Conservation (phyloP, 2,888 invertebrate species). For the Lypha dubia region DNA sequence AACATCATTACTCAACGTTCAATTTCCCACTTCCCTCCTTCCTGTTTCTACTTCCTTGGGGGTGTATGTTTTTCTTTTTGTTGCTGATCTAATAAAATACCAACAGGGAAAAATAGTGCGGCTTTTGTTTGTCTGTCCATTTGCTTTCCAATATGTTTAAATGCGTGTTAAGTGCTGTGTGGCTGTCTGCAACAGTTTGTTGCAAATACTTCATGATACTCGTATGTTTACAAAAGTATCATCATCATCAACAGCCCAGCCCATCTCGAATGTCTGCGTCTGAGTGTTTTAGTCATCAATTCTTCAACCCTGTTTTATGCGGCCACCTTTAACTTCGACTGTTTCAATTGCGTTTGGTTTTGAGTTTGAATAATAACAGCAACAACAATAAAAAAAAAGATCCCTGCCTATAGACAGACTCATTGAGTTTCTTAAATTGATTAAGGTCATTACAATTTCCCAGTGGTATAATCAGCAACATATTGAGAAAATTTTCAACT, state of each 20-base stretch:
- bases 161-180: conserved; percentile 70
- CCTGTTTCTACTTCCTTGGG: not conserved
- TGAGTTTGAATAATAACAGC: not conserved
- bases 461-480: conserved; percentile 72
- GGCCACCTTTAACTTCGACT: not conserved
- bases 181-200: conserved; percentile 73
- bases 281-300: conserved; percentile 27
- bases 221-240: conserved; percentile 64
- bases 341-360: conserved; percentile 33
- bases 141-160: conserved; percentile 36
- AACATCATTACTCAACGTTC: conserved; percentile 7
- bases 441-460: conserved; percentile 73
- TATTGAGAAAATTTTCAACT: conserved; percentile 66
- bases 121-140: conserved; percentile 6
- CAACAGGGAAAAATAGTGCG: conserved; percentile 4
- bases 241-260: no score
- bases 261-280: conserved; percentile 50
- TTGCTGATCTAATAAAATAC: conserved; percentile 14
- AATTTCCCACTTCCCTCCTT: conserved; percentile 1
- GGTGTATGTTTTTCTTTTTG: not conserved
- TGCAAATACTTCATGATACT: conserved; percentile 68
- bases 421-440: conserved; percentile 71
- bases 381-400: not conserved
- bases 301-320: conserved; percentile 46
- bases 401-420: conserved; percentile 32